phyloP scores from a whole-genome alignment of 2,113 vertebrate species.

The Rhombomys opimus region DNA sequence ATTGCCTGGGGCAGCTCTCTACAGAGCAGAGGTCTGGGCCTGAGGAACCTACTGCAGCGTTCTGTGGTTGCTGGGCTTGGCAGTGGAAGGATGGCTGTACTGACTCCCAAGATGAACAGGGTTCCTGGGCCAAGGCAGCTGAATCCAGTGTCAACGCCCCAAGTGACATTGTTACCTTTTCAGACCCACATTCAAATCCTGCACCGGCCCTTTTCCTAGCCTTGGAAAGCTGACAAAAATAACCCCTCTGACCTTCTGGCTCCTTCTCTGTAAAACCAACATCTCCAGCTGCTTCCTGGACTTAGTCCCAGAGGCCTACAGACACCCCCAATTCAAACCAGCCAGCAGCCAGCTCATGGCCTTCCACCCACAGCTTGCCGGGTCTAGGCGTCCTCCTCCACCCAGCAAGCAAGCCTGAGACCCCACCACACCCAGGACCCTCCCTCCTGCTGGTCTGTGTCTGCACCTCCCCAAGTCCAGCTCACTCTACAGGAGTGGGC shows the following conservation, averaged over 20 bases:
- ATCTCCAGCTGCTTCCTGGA: conserved; percentile 50
- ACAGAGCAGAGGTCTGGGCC: background rate
- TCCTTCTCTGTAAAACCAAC: conserved; percentile 14
- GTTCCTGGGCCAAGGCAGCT: background rate
- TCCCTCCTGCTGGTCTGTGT: background rate
- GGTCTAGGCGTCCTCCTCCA: background rate
- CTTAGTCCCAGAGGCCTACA: conserved; percentile 39
- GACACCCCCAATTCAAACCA: background rate
- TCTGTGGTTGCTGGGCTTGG: background rate
- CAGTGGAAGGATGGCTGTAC: background rate
- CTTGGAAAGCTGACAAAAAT: background rate
- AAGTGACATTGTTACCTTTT: background rate
- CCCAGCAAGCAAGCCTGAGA: background rate
- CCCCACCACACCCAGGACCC: background rate
- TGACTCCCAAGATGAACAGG: background rate
- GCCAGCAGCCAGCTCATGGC: background rate
- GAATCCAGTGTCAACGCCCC: background rate
- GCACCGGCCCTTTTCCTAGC: background rate
- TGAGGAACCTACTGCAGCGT: background rate
- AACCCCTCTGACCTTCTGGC: background rate
- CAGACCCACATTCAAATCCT: background rate
- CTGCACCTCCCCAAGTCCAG: background rate
- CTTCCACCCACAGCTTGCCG: background rate
- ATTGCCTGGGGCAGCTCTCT: background rate
- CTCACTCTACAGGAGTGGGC: background rate